Evolutionary conservation across 1,140 invertebrate genomes (phyloP), one percentile per base, ranked within the genome.

Genomic region (Drosophila yakuba): DNA sequence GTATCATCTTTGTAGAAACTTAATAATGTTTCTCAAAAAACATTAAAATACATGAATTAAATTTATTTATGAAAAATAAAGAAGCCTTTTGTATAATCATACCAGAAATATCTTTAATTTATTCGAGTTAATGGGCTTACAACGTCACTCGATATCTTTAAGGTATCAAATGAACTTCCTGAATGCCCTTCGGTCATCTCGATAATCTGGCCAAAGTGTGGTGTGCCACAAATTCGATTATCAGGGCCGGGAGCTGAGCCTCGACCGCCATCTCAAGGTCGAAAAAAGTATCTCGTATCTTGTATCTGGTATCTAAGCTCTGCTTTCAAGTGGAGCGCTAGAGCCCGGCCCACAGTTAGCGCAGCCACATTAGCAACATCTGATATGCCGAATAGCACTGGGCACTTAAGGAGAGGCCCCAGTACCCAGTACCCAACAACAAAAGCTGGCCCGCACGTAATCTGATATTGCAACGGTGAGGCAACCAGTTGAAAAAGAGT

Each of bases 381-480:
- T 69, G 74, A 77, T 77, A 77, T 77, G 74, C 74, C 62, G 55
- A 55, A 77, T 55, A 57, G 52, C 50, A 66, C 51, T 58, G 50
- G 45, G 67, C 67, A 56, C 67, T 69, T 67, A 73, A 60, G 28
- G 41, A 61, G 39, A 52, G 47, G 35, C 63, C 63, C 32, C 50
- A 15, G 60, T 51, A 47, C 36, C 54, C 39, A 51, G 10, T 17
- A 17, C 17, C 28, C 50, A 35, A 60, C 60, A 76, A 77, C 74
- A 77, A 77, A 69, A 77, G 73, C 76, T 69, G 60, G 57, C 61
- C 75, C 66, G 75, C 83, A 88, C 75, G 82, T 88, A 86, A 86
- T 86, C 83, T 88, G 82, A 86, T 86, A 86, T 83, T 51, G 66
- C 59, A 77, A 76, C 73, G 73, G 73, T 75, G 73, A 66, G 73